Percentiles rank a stretch among this genome's conserved stretches.
Evolutionary conservation across 2,888 invertebrate genomes (phyloP).

Genomic region (Nematopogon swammerdamellus): DNA sequence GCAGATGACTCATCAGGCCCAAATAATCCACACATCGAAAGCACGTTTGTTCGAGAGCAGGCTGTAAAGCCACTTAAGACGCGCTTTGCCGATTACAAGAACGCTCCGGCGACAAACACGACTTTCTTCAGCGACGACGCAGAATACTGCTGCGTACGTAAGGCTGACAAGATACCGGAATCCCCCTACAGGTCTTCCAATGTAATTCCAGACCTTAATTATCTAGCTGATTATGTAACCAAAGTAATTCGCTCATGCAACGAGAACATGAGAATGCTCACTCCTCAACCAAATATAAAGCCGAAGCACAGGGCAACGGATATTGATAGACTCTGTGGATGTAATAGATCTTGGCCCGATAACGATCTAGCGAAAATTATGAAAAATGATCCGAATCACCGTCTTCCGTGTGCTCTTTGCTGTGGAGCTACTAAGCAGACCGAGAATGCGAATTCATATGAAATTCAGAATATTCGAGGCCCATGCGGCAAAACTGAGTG

Average conservation of each 20-base stretch:
- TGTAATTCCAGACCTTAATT: slow-evolving; percentile 37
- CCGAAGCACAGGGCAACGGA: slow-evolving; percentile 43
- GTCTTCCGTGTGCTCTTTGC: slow-evolving; percentile 34
- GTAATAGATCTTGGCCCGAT: slow-evolving; percentile 39
- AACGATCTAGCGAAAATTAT: slow-evolving; percentile 34
- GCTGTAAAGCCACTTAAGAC: slow-evolving; percentile 20
- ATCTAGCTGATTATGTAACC: slow-evolving; percentile 38
- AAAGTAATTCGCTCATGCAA: slow-evolving; percentile 44
- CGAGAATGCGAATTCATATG: slow-evolving; percentile 28
- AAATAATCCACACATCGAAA: slow-evolving; percentile 26
- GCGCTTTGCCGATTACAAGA: slow-evolving; percentile 33
- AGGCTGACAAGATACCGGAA: slow-evolving; percentile 39
- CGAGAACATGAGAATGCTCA: slow-evolving; percentile 47
- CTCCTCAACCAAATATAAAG: slow-evolving; percentile 34
- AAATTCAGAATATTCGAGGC: slow-evolving; percentile 33
- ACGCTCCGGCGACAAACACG: slow-evolving; percentile 37
- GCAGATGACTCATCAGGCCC: slow-evolving; percentile 16
- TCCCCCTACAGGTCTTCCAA: slow-evolving; percentile 34
- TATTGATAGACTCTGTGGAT: slow-evolving; percentile 40
- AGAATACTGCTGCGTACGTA: slow-evolving; percentile 36
- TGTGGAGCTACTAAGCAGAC: slow-evolving; percentile 20
- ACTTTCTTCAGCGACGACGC: slow-evolving; percentile 31
- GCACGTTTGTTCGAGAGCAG: slow-evolving; percentile 25
- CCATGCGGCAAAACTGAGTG: slow-evolving; percentile 44
- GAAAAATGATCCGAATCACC: slow-evolving; percentile 26